phyloP scores from a whole-genome alignment of 2,888 invertebrate genomes.

The Phasia obesa region DNA sequence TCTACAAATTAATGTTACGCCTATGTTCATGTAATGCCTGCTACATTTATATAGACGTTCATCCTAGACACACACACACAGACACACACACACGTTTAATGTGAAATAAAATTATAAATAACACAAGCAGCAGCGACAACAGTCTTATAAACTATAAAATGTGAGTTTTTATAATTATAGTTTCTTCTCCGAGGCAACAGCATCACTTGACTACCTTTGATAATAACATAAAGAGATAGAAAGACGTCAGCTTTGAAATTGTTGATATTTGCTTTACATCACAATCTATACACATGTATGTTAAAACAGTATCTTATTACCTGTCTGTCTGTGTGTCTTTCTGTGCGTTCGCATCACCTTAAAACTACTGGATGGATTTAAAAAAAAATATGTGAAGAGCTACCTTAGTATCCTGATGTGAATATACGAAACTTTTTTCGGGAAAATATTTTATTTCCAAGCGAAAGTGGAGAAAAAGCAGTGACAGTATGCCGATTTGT shows the following conservation, averaged over 20 bases:
- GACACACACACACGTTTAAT: conserved; percentile 11
- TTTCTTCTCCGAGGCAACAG: conserved; percentile 52
- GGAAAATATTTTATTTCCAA: too few relatives aligned
- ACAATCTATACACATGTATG: too few relatives aligned
- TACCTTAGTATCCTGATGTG: too few relatives aligned
- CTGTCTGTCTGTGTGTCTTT: too few relatives aligned
- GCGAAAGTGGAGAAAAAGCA: too few relatives aligned
- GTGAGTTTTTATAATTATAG: conserved; percentile 47
- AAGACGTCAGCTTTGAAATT: conserved; percentile 16
- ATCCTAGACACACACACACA: background rate
- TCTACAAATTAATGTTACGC: conserved; percentile 53
- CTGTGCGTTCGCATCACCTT: too few relatives aligned
- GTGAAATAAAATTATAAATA: conserved; percentile 21
- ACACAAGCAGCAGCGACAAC: conserved; percentile 6
- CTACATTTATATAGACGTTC: conserved; percentile 19
- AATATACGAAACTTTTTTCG: too few relatives aligned
- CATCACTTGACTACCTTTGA: conserved; percentile 62
- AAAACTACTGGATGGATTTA: too few relatives aligned
- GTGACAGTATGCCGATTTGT: too few relatives aligned
- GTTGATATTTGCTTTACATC: conserved; percentile 42
- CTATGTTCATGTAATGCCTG: conserved; percentile 25
- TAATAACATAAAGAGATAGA: conserved; percentile 17
- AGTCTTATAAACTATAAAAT: conserved; percentile 14
- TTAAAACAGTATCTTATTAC: too few relatives aligned
- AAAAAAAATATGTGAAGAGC: too few relatives aligned